Evolutionary conservation across 37 sponge, comb jelly and placozoan species (phyloP), one percentile per base, ranked within the genome.

Genomic region (Sycon ciliatum): DNA sequence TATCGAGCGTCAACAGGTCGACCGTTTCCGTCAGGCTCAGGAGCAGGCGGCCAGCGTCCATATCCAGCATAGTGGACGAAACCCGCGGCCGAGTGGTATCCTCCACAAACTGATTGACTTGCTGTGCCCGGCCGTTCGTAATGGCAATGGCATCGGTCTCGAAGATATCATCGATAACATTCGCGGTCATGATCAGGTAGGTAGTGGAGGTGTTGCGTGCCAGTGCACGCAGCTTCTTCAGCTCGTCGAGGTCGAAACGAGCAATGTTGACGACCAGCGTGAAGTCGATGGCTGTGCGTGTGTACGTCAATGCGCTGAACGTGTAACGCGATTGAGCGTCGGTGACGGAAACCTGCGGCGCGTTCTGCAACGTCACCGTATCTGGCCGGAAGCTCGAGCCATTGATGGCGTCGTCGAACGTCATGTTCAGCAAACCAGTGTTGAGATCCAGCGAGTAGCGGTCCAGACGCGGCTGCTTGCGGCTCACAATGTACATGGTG

Each of bases 21-120:
- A 92, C 79, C 1, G 83, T 87, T 54, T 92, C 93, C 27, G 75
- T 76, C 37, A 92, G 87, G 0, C 71, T 78, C 34, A 92, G 68
- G 18, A 22, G 58, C 3, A 92, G 57, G 6, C 56, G 13, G 7
- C 85, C 88, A 20, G 65, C 40, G 56, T 92, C 72, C 65, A 87
- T 49, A 61, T 92, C 79, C 16, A 92, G 69, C 39, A 60, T 32
- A 42, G 82, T 87, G 0, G 49, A 39, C 16, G 34, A 53, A 38
- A 92, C 71, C 40, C 38, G 49, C 6, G 88, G 80, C 4, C 40
- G 33, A 5, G 80, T 52, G 16, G 22, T 52, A 57, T 92, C 93
- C 11, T 30, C 11, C 4, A 62, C 64, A 39, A 77, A 67, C 4
- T n/a, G 22, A 4, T 2, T 57, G 34, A 69, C 80, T 37, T 71